Conservation (phyloP, 2,888 invertebrate species). For the Allolobophora icterica region DNA sequence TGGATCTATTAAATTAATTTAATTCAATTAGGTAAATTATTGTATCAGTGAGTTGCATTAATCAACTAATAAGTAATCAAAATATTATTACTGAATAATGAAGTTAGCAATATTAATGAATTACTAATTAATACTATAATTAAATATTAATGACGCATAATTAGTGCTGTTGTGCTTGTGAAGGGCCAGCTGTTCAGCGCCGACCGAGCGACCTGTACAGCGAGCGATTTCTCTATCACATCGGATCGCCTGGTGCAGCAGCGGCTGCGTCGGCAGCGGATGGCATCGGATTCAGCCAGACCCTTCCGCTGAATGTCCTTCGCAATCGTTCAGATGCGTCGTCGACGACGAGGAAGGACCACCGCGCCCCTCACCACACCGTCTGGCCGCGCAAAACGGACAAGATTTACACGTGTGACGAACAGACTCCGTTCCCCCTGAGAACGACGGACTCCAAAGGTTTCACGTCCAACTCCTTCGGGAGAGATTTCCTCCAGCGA, state of each 20-base stretch:
- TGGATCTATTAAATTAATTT: too few relatives aligned
- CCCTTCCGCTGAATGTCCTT: constrained; percentile 9
- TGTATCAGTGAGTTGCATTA: too few relatives aligned
- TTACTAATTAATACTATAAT: not conserved
- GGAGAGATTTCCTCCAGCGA: not conserved
- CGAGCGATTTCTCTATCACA: constrained; percentile 20
- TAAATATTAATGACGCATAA: not conserved
- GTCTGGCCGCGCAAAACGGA: constrained; percentile 27
- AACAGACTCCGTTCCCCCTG: not conserved
- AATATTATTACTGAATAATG: too few relatives aligned
- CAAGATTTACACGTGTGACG: constrained; percentile 22
- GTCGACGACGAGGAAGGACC: not conserved
- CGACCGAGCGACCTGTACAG: constrained; percentile 12
- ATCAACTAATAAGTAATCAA: too few relatives aligned
- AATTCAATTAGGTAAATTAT: too few relatives aligned
- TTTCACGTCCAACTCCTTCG: not conserved
- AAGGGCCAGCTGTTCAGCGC: constrained; percentile 9
- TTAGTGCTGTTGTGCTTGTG: not conserved
- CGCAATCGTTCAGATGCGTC: constrained; percentile 4
- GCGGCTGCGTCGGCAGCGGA: not conserved
- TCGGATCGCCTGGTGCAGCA: not conserved
- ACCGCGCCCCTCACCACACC: not conserved
- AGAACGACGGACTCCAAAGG: not conserved
- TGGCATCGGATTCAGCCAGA: constrained; percentile 15
- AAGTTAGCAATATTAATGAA: not conserved